Evolutionary conservation across 2,113 vertebrate genomes (phyloP).

Genomic region (Onychostoma macrolepis): DNA sequence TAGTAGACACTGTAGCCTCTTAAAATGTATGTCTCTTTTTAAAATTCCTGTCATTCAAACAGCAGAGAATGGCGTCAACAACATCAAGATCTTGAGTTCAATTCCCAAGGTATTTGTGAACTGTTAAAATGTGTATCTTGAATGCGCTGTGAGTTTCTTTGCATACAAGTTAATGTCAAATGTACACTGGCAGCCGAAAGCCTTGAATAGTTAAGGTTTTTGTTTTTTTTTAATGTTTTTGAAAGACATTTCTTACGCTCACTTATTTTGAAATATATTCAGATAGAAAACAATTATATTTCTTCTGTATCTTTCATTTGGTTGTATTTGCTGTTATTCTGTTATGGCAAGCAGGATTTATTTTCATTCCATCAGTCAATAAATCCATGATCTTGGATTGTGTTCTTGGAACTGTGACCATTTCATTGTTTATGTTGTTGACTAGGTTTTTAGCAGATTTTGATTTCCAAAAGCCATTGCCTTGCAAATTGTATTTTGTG

Average conservation of each 20-base stretch:
- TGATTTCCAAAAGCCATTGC: not conserved
- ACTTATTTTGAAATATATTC: not conserved
- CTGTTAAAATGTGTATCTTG: not conserved
- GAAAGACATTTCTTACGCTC: not conserved
- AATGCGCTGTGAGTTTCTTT: not conserved
- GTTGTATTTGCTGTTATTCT: not conserved
- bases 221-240: too few species aligned
- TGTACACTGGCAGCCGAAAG: not conserved
- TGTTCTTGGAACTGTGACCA: not conserved
- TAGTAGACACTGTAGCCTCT: not conserved
- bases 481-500: constrained; percentile 17
- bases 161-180: not conserved
- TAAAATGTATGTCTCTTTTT: not conserved
- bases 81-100: not conserved
- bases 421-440: constrained; percentile 17
- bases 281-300: not conserved
- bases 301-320: not conserved
- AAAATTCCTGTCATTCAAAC: not conserved
- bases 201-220: not conserved
- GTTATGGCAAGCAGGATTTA: not conserved
- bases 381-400: not conserved
- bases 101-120: not conserved
- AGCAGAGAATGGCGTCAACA: not conserved
- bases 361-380: not conserved
- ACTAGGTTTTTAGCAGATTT: not conserved